phyloP scores from a whole-genome alignment of 2,888 invertebrate genomes.

The Labia minor region DNA sequence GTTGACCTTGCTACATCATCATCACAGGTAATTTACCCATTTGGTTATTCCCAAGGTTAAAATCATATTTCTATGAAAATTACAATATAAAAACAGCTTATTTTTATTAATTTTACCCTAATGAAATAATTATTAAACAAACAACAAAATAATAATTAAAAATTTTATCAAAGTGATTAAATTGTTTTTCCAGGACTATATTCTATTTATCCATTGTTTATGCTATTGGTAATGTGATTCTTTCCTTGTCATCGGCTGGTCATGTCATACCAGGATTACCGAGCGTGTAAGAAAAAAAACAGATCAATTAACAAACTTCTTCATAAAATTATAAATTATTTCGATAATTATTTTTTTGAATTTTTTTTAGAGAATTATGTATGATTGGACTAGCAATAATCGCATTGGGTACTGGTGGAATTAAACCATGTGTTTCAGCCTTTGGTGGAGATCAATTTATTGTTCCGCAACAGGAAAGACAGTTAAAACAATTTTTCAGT shows the following conservation, averaged over 20 bases:
- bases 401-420: slow-evolving; percentile 67
- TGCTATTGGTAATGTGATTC: slow-evolving; percentile 65
- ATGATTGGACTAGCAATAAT: slow-evolving; percentile 57
- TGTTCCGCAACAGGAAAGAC: slow-evolving; percentile 50
- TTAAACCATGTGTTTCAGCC: slow-evolving; percentile 71
- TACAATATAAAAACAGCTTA: too few relatives aligned
- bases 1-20: too few relatives aligned
- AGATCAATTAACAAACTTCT: too few relatives aligned
- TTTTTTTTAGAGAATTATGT: slow-evolving; percentile 42
- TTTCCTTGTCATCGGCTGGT: slow-evolving; percentile 53
- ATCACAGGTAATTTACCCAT: too few relatives aligned
- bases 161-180: too few relatives aligned
- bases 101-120: slow-evolving; percentile 24
- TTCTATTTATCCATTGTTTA: slow-evolving; percentile 54
- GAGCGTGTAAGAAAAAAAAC: slow-evolving; percentile 45
- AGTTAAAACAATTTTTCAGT: slow-evolving; percentile 61
- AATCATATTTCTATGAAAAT: too few relatives aligned
- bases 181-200: background rate
- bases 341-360: too few relatives aligned
- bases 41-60: too few relatives aligned
- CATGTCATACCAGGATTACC: slow-evolving; percentile 44
- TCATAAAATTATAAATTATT: too few relatives aligned
- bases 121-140: background rate
- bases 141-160: slow-evolving; percentile 27
- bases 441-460: slow-evolving; percentile 74